phyloP scores from a whole-genome alignment of 2,797 vertebrate genomes.

The Hafferia zeledoni region DNA sequence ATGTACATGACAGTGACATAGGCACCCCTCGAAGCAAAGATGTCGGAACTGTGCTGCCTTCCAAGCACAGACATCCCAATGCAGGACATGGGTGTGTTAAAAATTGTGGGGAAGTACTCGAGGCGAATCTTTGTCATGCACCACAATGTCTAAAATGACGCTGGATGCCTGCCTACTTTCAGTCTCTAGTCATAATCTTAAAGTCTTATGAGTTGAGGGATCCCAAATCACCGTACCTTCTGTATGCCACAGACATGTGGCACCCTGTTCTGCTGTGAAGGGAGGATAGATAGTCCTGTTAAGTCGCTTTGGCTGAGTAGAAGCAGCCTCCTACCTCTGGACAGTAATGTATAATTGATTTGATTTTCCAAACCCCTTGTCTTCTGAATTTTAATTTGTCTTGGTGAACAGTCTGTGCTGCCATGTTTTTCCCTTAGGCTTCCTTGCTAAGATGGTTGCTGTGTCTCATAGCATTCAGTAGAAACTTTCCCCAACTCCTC shows the following conservation, averaged over 20 bases:
- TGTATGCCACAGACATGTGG: not conserved
- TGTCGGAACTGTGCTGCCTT: not conserved
- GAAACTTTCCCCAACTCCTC: not conserved
- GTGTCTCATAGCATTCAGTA: not conserved
- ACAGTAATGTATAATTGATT: not conserved
- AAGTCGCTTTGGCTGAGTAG: not conserved
- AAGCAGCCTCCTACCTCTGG: not conserved
- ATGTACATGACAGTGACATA: not conserved
- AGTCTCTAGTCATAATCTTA: not conserved
- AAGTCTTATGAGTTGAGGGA: not conserved
- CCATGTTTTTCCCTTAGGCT: not conserved
- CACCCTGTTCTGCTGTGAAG: not conserved
- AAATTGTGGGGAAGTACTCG: not conserved
- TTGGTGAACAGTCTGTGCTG: not conserved
- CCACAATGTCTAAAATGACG: not conserved
- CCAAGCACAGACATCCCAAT: not conserved
- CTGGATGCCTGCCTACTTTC: not conserved
- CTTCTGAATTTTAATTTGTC: conserved; percentile 2
- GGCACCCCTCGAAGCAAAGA: not conserved
- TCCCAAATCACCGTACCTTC: not conserved
- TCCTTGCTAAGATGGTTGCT: not conserved
- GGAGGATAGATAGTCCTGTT: not conserved
- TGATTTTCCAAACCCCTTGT: conserved; percentile 5
- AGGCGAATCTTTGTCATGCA: not conserved
- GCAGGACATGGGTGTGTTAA: not conserved